Base-by-base conservation (phyloP, 2,888 invertebrate species). In the Leptopilina myrica region DNA sequence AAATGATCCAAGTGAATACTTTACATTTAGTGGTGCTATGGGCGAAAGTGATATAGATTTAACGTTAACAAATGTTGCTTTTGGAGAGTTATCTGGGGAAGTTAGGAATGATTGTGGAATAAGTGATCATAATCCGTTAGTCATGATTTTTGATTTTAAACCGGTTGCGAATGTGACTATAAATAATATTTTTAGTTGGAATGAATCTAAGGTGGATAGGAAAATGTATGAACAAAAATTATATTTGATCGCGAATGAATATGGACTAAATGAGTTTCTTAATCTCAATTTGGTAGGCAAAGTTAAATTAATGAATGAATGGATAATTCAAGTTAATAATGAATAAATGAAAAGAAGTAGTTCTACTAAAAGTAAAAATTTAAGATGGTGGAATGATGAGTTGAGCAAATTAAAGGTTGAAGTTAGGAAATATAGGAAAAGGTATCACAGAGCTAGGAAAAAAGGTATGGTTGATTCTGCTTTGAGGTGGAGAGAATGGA, bases 231-330 rank as follows among this genome's bases (percentile, higher is more conserved):
- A 59, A 59, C 59, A 59, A 5, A 94, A 94, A 94, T 94, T 94
- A 94, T 94, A 93, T 94, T 93, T 93, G 93, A 93, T 93, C 93
- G 94, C 93, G 92, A 92, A 91, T 93, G 91, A 92, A 92, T 80
- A 9, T 33, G 67, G 67, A 20, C 20, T 46, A 2, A 33, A 20
- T 12, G 4, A 12, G 2, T 75, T 67, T 14, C 11, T 6, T 12
- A 66, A 15, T 33, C 12, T 75, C 26, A 26, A 15, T 7, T 73
- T 49, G 33, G 12, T 40, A 5, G 78, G 33, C 75, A 5, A 78
- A 78, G 49, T 69, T 75, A 12, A 14, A 12, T 64, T 20, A 1
- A 9, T 78, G 62, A 20, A 59, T 3, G 78, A 62, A 46, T 78
- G 78, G 78, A 76, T 78, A 7, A 8, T 12, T 3, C 11, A 6